Base-by-base conservation (phyloP, 2,113 vertebrate species). In the Orcinus orca region DNA sequence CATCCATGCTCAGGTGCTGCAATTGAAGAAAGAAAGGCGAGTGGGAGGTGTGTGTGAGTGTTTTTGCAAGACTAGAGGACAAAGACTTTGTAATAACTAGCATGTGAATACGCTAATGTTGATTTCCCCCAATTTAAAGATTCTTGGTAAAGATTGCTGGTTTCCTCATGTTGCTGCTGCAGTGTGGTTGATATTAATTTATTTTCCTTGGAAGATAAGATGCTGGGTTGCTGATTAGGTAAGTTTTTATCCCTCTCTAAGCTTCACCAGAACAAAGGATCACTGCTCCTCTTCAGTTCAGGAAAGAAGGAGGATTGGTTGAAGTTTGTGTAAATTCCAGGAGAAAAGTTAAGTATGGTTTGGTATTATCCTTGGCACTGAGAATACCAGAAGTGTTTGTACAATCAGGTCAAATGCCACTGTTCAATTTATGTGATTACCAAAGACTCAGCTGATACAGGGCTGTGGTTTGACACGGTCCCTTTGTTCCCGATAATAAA, bases 351-450 rank as follows among this genome's bases (percentile, higher is more conserved):
- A 93, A 94, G 71, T 93, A 79, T 87, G 95, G 62, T 62, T 79
- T 17, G 97, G 53, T 88, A 81, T 74, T 87, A 55, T 96, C 63
- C 41, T 88, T 98, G 95, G 95, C 94, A 89, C 93, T 81, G 44
- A 93, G 60, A 98, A 95, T 60, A 96, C 74, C 62, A 7, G 87
- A 97, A 97, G 93, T 26, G 23, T 94, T 97, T 98, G 96, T 73
- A 58, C 82, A 95, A 97, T 93, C 86, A 67, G 47, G 70, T 93
- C 93, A 96, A 87, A 97, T 73, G 95, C 97, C 95, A 97, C 96
- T 95, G 70, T 98, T 98, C 60, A 97, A 83, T 98, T 98, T 92
- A 67, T 93, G 90, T 95, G 94, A 96, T 97, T 98, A 95, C 47
- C 9, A 96, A 97, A 97, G 58, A 84, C 86, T 20, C 2, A 97